Base-by-base conservation (phyloP, 1,140 invertebrate genomes). In the Mylabris phalerata region DNA sequence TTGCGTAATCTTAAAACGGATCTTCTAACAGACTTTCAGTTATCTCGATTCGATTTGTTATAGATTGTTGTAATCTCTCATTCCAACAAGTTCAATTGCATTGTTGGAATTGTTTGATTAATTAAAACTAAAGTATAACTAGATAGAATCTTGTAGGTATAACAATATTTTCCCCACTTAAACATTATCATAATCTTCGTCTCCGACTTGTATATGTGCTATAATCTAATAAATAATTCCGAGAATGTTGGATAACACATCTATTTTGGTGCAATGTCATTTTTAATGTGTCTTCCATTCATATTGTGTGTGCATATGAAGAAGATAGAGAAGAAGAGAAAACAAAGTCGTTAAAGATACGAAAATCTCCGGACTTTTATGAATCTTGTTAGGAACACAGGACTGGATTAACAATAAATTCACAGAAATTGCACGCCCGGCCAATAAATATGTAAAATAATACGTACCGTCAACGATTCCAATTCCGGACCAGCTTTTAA, bases 391-490 rank as follows among this genome's bases (percentile, higher is more conserved):
- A 38, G 48, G 48, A 39, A 50, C 10, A 26, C 24, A 39, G 7
- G 3, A 27, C 32, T 50, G 27, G 40, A 50, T 50, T 39, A 50
- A 50, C 48, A 50, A 50, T 50, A 50, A 50, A 50, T 50, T 50
- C 48, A 39, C 7, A 27, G 48, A 50, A 50, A 50, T 50, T 50
- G 48, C 48, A 39, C 48, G 25, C n/a, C 48, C 27, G 48, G 0
- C 48, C 48, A 50, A 50, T 50, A 50, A 50, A 50, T 50, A 50
- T 50, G 48, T 50, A 50, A 50, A 39, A 50, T 50, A 50, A 50
- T 50, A 50, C 48, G 48, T 39, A 26, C 27, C 25, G 48, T n/a
- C 48, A 39, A 32, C 32, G 48, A n/a, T 10, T 26, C 25, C 9
- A 39, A 38, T 19, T 32, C 32, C 7, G 32, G 32, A 32, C 32